These are phyloP conservation scores for Kryptopterus vitreolus DNA, from an alignment of 2,797 vertebrate species.

Conservation along the genomic window DNA sequence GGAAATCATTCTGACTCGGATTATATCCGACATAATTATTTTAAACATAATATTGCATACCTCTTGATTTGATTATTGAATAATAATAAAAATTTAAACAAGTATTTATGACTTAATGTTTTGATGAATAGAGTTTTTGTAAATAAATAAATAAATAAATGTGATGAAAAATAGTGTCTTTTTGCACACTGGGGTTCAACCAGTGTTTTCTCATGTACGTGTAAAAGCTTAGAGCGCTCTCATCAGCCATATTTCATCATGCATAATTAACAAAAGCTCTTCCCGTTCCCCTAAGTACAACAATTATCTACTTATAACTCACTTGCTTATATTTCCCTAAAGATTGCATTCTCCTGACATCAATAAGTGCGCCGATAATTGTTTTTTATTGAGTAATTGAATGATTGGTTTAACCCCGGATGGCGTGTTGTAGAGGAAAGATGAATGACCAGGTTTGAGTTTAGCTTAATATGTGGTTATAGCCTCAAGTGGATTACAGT, in stretches of 20 bases:
- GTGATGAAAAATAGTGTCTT: not conserved
- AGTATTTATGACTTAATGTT: not conserved
- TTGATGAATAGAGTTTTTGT: no score
- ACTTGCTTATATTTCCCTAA: constrained; percentile 44
- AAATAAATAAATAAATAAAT: not conserved
- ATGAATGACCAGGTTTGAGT: constrained; percentile 40
- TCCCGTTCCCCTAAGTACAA: constrained; percentile 31
- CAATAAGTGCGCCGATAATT: constrained; percentile 53
- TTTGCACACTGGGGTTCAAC: not conserved
- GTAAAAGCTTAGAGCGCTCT: constrained; percentile 11
- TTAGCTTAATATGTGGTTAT: constrained; percentile 38
- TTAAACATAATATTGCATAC: not conserved
- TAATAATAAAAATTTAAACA: not conserved
- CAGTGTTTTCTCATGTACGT: not conserved
- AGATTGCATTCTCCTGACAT: constrained; percentile 41
- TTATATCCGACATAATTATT: not conserved
- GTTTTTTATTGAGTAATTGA: constrained; percentile 57
- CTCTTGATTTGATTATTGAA: not conserved
- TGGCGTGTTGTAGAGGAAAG: constrained; percentile 38
- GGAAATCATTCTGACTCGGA: not conserved
- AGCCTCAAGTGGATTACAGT: constrained; percentile 41
- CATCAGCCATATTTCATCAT: constrained; percentile 42
- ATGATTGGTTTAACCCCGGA: constrained; percentile 43
- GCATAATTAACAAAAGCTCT: constrained; percentile 46
- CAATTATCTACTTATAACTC: constrained; percentile 52